Evolutionary conservation across 2,888 invertebrate genomes (phyloP).

Genomic region (Drosophila nr. medialis): DNA sequence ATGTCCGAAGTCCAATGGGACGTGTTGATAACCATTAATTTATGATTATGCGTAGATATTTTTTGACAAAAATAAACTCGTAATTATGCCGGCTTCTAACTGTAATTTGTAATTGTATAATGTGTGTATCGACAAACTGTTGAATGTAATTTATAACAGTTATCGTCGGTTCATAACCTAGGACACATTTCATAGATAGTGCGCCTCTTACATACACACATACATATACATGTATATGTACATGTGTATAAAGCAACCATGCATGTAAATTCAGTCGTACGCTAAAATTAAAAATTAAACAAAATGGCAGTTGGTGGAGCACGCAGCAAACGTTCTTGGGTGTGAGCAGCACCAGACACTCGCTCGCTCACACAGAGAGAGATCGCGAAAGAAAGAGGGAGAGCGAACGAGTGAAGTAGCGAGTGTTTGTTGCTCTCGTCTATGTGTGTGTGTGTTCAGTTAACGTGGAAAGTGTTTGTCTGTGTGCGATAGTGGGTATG

Average conservation of each 20-base stretch:
- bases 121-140: constrained; percentile 22
- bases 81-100: constrained; percentile 41
- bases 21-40: constrained; percentile 59
- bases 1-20: constrained; percentile 60
- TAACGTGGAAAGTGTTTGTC: constrained; percentile 61
- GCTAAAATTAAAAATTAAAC: constrained; percentile 77
- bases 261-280: constrained; percentile 61
- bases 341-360: constrained; percentile 64
- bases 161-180: constrained; percentile 54
- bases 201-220: constrained; percentile 27
- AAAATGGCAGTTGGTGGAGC: constrained; percentile 83
- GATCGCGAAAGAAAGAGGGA: constrained; percentile 27
- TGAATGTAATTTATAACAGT: constrained; percentile 22
- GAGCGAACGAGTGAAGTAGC: constrained; percentile 59
- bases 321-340: constrained; percentile 64
- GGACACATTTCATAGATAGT: constrained; percentile 50
- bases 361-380: constrained; percentile 48
- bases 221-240: constrained; percentile 9
- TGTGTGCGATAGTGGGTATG: constrained; percentile 26
- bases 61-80: constrained; percentile 17
- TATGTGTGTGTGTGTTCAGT: constrained; percentile 39
- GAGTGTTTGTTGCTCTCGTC: constrained; percentile 44
- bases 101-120: constrained; percentile 13
- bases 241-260: constrained; percentile 37
- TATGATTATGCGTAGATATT: constrained; percentile 51